Conservation (phyloP, 2,113 vertebrate genomes). For the Varanus komodoensis region DNA sequence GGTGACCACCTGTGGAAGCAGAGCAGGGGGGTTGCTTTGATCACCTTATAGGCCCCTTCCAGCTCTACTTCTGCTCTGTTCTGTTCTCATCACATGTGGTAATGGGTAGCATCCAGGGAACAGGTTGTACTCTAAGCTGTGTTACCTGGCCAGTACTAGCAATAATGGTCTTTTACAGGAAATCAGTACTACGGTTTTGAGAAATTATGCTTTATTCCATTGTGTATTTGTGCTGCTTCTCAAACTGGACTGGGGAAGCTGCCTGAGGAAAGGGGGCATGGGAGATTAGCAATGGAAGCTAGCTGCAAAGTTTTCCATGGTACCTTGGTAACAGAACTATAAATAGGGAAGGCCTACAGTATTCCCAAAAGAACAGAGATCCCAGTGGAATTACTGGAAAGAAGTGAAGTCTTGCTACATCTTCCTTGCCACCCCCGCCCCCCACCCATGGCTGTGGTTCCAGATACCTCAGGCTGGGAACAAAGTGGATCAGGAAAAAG, state of each 20-base stretch:
- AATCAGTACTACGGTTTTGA: constrained; percentile 20
- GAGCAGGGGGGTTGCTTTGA: no score
- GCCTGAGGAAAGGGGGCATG: not conserved
- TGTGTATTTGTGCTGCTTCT: not conserved
- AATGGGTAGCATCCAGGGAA: constrained; percentile 20
- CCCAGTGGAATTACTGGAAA: not conserved
- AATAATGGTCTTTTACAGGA: constrained; percentile 10
- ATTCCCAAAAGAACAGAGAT: not conserved
- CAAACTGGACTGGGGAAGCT: not conserved
- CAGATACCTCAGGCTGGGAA: not conserved
- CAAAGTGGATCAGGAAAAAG: not conserved
- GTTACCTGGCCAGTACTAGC: constrained; percentile 45
- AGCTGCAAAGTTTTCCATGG: not conserved
- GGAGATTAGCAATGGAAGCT: not conserved
- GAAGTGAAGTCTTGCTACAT: not conserved
- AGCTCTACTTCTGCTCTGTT: no score
- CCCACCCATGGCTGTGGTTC: not conserved
- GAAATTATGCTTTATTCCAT: constrained; percentile 8
- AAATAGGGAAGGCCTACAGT: not conserved
- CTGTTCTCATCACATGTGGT: not conserved
- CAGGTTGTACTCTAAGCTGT: constrained; percentile 8
- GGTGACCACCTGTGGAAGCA: no score
- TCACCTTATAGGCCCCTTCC: no score
- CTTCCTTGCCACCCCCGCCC: no score
- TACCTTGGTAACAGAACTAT: not conserved